phyloP scores from a whole-genome alignment of 2,113 vertebrate genomes.

The Corapipo altera region DNA sequence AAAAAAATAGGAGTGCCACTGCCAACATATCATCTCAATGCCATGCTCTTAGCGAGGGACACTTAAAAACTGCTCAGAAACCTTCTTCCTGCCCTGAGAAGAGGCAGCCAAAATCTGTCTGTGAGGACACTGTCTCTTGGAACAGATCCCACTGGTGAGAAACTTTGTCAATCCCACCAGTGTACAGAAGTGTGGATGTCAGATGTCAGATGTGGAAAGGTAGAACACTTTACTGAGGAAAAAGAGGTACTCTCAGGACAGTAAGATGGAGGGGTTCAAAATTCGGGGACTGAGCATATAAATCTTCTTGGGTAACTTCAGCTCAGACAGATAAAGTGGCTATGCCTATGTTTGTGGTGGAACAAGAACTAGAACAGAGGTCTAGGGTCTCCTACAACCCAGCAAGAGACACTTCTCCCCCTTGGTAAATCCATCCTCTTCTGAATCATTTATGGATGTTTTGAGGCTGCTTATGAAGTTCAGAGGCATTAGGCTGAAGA shows the following conservation, averaged over 20 bases:
- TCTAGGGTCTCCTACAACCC: background rate
- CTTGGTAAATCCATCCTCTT: slow-evolving; percentile 1
- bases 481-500: slow-evolving; percentile 16
- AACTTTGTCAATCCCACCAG: background rate
- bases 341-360: background rate
- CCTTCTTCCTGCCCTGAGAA: background rate
- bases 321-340: background rate
- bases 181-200: background rate
- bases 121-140: background rate
- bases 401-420: background rate
- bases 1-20: background rate
- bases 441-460: slow-evolving; percentile 49
- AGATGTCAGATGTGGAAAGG: background rate
- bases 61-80: background rate
- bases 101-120: background rate
- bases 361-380: background rate
- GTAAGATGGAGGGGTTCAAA: background rate
- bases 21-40: background rate
- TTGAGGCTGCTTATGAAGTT: slow-evolving; percentile 21
- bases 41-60: background rate
- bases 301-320: background rate
- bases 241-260: background rate
- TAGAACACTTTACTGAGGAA: background rate
- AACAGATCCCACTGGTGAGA: background rate
- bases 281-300: background rate